Conservation (phyloP, 2,797 vertebrate genomes). For the Hirundo rustica region DNA sequence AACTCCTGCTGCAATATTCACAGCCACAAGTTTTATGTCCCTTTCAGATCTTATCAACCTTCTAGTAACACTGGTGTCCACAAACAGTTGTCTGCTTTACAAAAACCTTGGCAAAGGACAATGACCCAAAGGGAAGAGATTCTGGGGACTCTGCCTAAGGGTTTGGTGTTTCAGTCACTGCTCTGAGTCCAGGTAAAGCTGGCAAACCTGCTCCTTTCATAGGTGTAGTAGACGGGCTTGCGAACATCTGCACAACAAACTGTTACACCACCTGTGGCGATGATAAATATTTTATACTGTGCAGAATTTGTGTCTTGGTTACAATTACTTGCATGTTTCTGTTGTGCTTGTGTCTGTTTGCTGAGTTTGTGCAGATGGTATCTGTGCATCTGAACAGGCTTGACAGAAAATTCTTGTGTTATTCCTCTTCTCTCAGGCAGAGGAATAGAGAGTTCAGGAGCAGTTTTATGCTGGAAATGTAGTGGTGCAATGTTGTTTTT, state of each 20-base stretch:
- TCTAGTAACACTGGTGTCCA: not conserved
- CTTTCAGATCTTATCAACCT: not conserved
- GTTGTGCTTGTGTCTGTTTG: not conserved
- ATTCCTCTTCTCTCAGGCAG: not conserved
- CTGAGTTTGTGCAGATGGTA: not conserved
- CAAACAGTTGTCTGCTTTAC: not conserved
- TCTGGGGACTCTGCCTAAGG: not conserved
- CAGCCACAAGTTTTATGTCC: not conserved
- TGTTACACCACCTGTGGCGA: not conserved
- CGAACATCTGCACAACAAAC: conserved; percentile 25
- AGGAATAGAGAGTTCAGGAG: not conserved
- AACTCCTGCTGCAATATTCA: not conserved
- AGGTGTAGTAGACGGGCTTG: not conserved
- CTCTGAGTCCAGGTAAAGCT: not conserved
- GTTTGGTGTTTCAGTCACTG: not conserved
- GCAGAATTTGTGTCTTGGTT: conserved; percentile 10
- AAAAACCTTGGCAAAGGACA: not conserved
- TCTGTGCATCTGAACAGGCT: not conserved
- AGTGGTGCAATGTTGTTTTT: fast-evolving
- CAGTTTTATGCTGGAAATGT: not conserved
- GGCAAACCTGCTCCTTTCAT: not conserved
- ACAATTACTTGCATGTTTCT: not conserved
- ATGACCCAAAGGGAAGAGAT: not conserved
- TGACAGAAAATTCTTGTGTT: not conserved
- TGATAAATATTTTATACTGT: conserved; percentile 46